These are phyloP conservation scores for Lycodopsis pacificus DNA, from an alignment of 2,797 vertebrate genomes.

Conservation along the genomic window DNA sequence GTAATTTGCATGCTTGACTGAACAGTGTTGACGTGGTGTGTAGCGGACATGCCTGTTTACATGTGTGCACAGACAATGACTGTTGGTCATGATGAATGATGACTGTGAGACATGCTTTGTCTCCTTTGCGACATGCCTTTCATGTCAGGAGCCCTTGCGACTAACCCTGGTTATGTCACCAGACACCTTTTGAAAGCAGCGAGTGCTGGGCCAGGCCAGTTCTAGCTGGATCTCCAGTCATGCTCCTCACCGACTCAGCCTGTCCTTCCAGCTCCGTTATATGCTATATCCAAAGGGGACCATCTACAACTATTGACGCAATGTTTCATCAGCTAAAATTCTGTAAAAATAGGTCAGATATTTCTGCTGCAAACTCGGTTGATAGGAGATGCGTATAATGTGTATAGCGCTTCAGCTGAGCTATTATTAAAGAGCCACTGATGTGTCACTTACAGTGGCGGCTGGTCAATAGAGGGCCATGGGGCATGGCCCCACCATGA, in stretches of 20 bases:
- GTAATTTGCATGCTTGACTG: conserved; percentile 3
- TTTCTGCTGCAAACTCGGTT: not conserved
- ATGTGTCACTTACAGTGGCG: not conserved
- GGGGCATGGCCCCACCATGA: too few species aligned
- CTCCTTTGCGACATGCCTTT: conserved; percentile 42
- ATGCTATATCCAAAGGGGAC: not conserved
- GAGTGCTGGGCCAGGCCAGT: conserved; percentile 58
- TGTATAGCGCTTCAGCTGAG: not conserved
- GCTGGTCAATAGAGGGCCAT: too few species aligned
- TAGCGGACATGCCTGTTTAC: conserved; percentile 2
- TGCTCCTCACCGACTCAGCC: conserved; percentile 11
- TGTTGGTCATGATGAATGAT: conserved; percentile 8
- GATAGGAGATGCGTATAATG: not conserved
- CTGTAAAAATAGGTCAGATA: not conserved
- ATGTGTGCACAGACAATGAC: not conserved
- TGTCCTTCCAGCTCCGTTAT: conserved; percentile 12
- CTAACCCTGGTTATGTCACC: conserved; percentile 56
- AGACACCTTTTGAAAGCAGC: conserved; percentile 56
- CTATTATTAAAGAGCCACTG: not conserved
- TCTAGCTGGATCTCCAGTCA: conserved; percentile 58
- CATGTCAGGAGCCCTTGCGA: conserved; percentile 26
- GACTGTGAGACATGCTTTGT: conserved; percentile 28
- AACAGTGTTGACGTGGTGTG: not conserved
- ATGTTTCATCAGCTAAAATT: not conserved
- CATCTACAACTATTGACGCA: not conserved